phyloP scores from a whole-genome alignment of 1,140 invertebrate genomes.

The Pissodes strobi region DNA sequence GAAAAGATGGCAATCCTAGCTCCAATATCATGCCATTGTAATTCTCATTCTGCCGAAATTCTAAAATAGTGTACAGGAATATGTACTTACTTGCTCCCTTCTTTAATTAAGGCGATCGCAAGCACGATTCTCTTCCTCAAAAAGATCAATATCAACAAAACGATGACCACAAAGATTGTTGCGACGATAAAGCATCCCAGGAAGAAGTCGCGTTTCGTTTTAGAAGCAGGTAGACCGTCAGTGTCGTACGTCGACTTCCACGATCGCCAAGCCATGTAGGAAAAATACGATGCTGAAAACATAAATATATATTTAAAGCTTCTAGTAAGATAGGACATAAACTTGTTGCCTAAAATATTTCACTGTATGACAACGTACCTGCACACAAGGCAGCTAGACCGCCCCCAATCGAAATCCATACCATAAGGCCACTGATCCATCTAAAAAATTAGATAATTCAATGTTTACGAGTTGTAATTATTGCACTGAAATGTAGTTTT shows the following conservation, averaged over 20 bases:
- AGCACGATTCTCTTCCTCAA: slow-evolving; percentile 82
- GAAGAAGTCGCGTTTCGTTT: slow-evolving; percentile 67
- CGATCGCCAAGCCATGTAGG: not conserved
- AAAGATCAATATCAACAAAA: slow-evolving; percentile 81
- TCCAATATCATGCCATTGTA: no score
- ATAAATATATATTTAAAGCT: no score
- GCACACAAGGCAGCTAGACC: slow-evolving; percentile 71
- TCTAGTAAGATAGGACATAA: not conserved
- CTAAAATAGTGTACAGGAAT: no score
- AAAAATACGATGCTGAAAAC: slow-evolving; percentile 25
- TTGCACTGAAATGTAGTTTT: no score
- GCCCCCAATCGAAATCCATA: slow-evolving; percentile 82
- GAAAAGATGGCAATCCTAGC: no score
- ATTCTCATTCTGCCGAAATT: no score
- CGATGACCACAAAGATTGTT: slow-evolving; percentile 66
- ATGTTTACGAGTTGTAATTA: no score
- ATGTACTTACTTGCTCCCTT: slow-evolving; percentile 78
- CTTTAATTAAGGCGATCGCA: slow-evolving; percentile 89
- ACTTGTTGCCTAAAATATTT: not conserved
- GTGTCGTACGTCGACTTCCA: slow-evolving; percentile 4
- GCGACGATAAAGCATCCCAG: slow-evolving; percentile 70
- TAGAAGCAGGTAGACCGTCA: slow-evolving; percentile 40
- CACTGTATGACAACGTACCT: slow-evolving; percentile 57
- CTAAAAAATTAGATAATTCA: slow-evolving; percentile 17
- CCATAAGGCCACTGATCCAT: slow-evolving; percentile 82